These are phyloP conservation scores for Nettapus auritus DNA, from an alignment of 2,113 vertebrate species.

Conservation along the genomic window DNA sequence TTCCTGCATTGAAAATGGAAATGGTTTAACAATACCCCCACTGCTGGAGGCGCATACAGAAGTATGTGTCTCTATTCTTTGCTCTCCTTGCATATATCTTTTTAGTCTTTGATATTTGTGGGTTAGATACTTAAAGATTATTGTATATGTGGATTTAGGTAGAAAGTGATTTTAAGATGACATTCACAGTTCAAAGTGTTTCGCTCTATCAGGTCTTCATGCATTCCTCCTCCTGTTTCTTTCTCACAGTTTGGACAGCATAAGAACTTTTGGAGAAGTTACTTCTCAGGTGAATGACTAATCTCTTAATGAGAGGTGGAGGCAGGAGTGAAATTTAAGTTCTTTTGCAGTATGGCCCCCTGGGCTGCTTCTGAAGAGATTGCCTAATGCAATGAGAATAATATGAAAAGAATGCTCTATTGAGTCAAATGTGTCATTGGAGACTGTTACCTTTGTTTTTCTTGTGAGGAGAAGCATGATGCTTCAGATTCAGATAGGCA, in stretches of 20 bases:
- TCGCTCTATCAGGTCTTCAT: neutral
- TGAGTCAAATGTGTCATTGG: neutral
- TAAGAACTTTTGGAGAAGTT: neutral
- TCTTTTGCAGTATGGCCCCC: neutral
- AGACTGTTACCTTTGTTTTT: neutral
- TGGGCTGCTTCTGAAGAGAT: neutral
- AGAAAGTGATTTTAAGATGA: neutral
- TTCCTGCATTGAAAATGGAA: no score
- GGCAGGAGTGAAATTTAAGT: neutral
- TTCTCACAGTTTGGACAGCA: neutral
- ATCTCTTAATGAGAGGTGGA: neutral
- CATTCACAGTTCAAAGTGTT: neutral
- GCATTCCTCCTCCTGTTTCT: neutral
- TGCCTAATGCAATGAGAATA: neutral
- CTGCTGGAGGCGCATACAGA: no score
- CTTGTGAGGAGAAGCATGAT: neutral
- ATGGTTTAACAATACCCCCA: no score
- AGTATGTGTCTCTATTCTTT: no score
- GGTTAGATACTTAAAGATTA: no score
- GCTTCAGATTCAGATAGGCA: neutral
- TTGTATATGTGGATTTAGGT: no score
- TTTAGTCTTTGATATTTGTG: no score
- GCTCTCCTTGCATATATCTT: no score
- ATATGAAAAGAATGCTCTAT: neutral
- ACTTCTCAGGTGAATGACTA: neutral